These are phyloP conservation scores for Eudyptes chrysolophus DNA, from an alignment of 2,113 vertebrate species.

Conservation along the genomic window DNA sequence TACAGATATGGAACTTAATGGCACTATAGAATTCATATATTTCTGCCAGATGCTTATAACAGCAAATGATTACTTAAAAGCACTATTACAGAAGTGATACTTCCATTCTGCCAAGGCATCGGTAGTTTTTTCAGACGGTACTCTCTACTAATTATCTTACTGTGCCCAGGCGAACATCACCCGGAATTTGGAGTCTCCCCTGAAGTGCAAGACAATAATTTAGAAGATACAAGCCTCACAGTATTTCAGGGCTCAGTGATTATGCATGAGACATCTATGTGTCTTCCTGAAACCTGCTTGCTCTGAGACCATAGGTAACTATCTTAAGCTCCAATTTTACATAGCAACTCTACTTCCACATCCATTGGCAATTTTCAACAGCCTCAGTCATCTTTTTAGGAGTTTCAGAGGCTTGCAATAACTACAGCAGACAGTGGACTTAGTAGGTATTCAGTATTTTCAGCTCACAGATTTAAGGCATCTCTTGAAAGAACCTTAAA, in stretches of 20 bases:
- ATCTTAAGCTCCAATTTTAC: neutral
- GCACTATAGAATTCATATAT: neutral
- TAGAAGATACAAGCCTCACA: neutral
- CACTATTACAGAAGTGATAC: neutral
- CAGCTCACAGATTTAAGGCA: neutral
- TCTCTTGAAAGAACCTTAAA: neutral
- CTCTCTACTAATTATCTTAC: neutral
- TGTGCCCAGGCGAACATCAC: neutral
- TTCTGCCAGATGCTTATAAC: neutral
- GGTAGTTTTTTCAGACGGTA: neutral
- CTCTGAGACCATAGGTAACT: neutral
- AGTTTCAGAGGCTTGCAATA: neutral
- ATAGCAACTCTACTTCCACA: neutral
- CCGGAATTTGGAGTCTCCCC: neutral
- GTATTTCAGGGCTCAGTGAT: neutral
- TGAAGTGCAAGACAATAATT: neutral
- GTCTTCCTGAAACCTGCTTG: neutral
- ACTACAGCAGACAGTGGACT: neutral
- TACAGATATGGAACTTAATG: neutral
- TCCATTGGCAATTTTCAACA: neutral
- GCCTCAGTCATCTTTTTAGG: neutral
- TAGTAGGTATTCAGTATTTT: neutral
- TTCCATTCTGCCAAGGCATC: neutral
- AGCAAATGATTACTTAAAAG: neutral
- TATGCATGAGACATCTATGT: neutral